A percentile compares a stretch with the other conserved stretches of the same genome.
phyloP scores from a whole-genome alignment of 1,140 invertebrate genomes.

The Cotesia chilonis region DNA sequence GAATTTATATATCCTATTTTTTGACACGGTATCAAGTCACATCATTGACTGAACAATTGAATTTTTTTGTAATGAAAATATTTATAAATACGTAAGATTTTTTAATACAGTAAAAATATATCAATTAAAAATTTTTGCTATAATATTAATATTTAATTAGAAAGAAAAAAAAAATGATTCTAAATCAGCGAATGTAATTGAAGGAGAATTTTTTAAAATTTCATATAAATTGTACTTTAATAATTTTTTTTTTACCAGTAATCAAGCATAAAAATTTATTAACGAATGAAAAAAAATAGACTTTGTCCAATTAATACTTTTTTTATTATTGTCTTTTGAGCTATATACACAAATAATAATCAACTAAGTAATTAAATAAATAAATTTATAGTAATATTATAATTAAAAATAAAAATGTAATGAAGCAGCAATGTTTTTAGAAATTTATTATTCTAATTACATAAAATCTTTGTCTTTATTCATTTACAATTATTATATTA shows the following conservation, averaged over 20 bases:
- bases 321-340: constrained; percentile 4
- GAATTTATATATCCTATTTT: not conserved
- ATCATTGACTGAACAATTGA: constrained; percentile 5
- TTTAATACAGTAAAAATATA: not conserved
- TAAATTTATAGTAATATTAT: constrained; percentile 18
- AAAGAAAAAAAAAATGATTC: too few relatives aligned
- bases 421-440: not conserved
- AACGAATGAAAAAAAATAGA: not conserved
- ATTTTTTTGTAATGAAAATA: constrained; percentile 2
- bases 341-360: not conserved
- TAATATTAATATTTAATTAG: too few relatives aligned
- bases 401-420: constrained; percentile 15
- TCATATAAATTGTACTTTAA: constrained; percentile 1
- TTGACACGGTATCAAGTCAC: constrained; percentile 29
- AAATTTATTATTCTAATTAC: constrained; percentile 8
- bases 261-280: constrained; percentile 8
- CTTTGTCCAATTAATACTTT: not conserved
- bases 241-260: not conserved
- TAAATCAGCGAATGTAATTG: too few relatives aligned
- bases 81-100: constrained; percentile 3
- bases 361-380: not conserved
- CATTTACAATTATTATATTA: constrained; percentile 28
- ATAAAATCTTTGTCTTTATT: constrained; percentile 24
- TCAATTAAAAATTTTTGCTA: not conserved
- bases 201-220: not conserved